These are phyloP conservation scores for Blastobasis adustella DNA, from an alignment of 2,888 invertebrate species.

Conservation along the genomic window DNA sequence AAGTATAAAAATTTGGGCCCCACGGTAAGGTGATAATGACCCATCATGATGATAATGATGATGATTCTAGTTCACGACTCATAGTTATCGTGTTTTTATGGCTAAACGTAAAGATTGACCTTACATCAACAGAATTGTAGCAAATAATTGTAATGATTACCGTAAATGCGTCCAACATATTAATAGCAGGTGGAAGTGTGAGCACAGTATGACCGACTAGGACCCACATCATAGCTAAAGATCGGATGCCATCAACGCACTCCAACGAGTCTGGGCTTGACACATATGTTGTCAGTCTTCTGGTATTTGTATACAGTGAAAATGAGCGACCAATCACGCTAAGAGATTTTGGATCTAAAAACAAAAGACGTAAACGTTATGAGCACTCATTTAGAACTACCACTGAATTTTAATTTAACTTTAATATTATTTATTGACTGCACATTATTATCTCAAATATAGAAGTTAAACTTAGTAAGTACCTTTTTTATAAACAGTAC, in stretches of 20 bases:
- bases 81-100: neutral
- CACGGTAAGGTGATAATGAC: too few relatives aligned
- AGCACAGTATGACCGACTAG: conserved; percentile 32
- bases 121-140: neutral
- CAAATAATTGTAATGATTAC: conserved; percentile 7
- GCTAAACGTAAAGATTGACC: neutral
- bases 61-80: neutral
- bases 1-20: neutral
- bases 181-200: conserved; percentile 5
- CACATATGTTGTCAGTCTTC: conserved; percentile 25
- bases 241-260: conserved; percentile 40
- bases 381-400: neutral
- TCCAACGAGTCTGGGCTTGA: conserved; percentile 24
- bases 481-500: conserved; percentile 16
- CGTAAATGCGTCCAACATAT: conserved; percentile 14
- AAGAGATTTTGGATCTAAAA: conserved; percentile 25
- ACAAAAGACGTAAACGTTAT: neutral
- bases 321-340: conserved; percentile 20
- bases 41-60: neutral
- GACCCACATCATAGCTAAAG: conserved; percentile 45
- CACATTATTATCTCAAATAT: neutral
- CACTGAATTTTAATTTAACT: neutral
- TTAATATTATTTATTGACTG: neutral
- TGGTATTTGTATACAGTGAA: conserved; percentile 45
- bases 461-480: neutral